A percentile compares a stretch with the other conserved stretches of the same genome.
Conservation (phyloP, 2,888 invertebrate species). For the Drosophila pseudotalamancana region DNA sequence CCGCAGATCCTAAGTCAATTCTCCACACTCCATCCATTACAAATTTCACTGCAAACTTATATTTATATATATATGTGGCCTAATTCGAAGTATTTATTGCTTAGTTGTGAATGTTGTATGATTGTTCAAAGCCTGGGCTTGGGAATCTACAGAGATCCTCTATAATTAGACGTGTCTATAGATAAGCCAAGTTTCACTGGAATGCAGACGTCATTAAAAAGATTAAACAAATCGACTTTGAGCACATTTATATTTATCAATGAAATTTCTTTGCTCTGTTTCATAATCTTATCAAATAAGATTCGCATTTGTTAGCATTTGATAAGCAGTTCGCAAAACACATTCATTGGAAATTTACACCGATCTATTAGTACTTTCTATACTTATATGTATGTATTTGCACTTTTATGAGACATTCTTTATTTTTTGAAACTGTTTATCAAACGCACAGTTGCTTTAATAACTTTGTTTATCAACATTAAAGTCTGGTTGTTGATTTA, state of each 20-base stretch:
- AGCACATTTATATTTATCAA: conserved; percentile 27
- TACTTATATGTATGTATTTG: not conserved
- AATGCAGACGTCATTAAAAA: conserved; percentile 21
- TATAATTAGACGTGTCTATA: conserved; percentile 38
- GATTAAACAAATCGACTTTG: conserved; percentile 5
- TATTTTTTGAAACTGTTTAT: no score
- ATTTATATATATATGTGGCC: conserved; percentile 35
- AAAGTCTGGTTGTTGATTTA: no score
- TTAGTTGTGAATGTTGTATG: conserved; percentile 45
- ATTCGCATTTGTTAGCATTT: not conserved
- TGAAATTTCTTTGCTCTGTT: conserved; percentile 15
- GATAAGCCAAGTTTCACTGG: conserved; percentile 25
- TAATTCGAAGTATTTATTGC: conserved; percentile 52
- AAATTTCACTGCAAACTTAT: conserved; percentile 6
- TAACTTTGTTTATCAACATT: no score
- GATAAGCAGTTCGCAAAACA: conserved; percentile 5
- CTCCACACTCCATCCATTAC: conserved; percentile 18
- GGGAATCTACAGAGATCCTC: not conserved
- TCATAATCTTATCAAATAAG: conserved; percentile 23
- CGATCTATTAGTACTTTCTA: no score
- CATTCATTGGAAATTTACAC: conserved; percentile 3
- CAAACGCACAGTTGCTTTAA: no score
- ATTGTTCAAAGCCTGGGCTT: conserved; percentile 31
- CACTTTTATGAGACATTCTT: no score
- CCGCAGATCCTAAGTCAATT: conserved; percentile 47